These are phyloP conservation scores for Pseudochirops cupreus DNA, from an alignment of 2,797 vertebrate species.

Conservation along the genomic window DNA sequence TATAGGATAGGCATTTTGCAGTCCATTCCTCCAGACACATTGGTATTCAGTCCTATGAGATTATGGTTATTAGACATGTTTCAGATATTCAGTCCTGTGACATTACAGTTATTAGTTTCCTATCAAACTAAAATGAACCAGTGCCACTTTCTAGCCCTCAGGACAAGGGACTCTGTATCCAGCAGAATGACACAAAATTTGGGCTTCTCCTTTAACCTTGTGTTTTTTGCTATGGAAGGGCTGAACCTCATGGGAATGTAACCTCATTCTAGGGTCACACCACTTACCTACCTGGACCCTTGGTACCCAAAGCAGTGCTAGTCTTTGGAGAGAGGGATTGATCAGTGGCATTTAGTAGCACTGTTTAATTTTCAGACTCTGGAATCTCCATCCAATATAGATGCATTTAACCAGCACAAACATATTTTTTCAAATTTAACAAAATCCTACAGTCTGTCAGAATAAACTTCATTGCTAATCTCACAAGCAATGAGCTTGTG, in stretches of 20 bases:
- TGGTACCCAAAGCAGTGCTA: conserved; percentile 42
- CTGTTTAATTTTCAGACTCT: conserved; percentile 48
- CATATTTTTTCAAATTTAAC: conserved; percentile 51
- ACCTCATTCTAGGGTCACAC: conserved; percentile 37
- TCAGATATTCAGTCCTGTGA: conserved; percentile 31
- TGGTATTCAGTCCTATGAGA: conserved; percentile 39
- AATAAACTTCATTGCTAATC: conserved; percentile 35
- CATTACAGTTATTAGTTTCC: conserved; percentile 41
- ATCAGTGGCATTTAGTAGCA: conserved; percentile 38
- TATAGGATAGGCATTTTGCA: background rate
- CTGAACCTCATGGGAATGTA: conserved; percentile 49
- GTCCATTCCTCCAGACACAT: conserved; percentile 1
- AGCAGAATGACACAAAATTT: conserved; percentile 4
- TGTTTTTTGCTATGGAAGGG: conserved; percentile 49
- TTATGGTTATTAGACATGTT: conserved; percentile 36
- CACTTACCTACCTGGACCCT: conserved; percentile 17
- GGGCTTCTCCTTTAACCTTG: conserved; percentile 17
- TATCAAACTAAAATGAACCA: conserved; percentile 24
- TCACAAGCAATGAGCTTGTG: conserved; percentile 26
- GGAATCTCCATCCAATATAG: conserved; percentile 51
- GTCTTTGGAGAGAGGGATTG: conserved; percentile 38
- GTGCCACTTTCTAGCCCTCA: conserved; percentile 14
- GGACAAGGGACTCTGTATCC: conserved; percentile 17
- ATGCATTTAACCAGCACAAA: conserved; percentile 53
- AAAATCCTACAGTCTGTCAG: conserved; percentile 28